phyloP scores from a whole-genome alignment of 1,140 invertebrate species.

The Halesus radiatus region DNA sequence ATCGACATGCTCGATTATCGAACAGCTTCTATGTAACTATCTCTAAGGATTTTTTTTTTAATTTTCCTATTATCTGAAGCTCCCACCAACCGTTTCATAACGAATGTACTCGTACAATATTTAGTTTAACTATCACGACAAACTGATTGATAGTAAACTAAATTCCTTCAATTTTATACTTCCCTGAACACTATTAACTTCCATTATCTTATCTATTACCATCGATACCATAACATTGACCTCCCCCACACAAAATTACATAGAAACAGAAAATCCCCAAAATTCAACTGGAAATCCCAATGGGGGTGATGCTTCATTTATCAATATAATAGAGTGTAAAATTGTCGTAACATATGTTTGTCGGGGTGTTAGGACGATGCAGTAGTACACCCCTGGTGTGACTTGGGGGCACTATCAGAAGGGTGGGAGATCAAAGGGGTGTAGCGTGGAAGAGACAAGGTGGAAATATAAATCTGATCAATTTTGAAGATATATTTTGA shows the following conservation, averaged over 20 bases:
- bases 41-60: too few relatives aligned
- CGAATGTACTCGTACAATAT: too few relatives aligned
- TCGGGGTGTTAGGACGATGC: constrained; percentile 37
- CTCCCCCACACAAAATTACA: constrained; percentile 11
- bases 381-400: constrained; percentile 20
- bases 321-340: constrained; percentile 59
- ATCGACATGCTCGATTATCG: too few relatives aligned
- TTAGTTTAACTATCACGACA: too few relatives aligned
- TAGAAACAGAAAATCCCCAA: constrained; percentile 30
- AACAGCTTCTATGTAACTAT: too few relatives aligned
- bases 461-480: constrained; percentile 29
- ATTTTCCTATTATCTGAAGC: too few relatives aligned
- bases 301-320: constrained; percentile 56
- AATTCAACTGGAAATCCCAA: background rate
- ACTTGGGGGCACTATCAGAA: background rate
- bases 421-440: constrained; percentile 17
- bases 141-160: too few relatives aligned
- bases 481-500: background rate
- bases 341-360: constrained; percentile 58
- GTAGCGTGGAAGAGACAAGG: constrained; percentile 31
- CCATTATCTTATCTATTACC: too few relatives aligned
- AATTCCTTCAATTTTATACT: too few relatives aligned
- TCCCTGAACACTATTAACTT: too few relatives aligned
- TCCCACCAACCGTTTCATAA: too few relatives aligned
- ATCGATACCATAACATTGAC: too few relatives aligned